Evolutionary conservation across 2,797 vertebrate species (phyloP), one percentile per base, ranked within the genome.

Genomic region (Lophius americanus): DNA sequence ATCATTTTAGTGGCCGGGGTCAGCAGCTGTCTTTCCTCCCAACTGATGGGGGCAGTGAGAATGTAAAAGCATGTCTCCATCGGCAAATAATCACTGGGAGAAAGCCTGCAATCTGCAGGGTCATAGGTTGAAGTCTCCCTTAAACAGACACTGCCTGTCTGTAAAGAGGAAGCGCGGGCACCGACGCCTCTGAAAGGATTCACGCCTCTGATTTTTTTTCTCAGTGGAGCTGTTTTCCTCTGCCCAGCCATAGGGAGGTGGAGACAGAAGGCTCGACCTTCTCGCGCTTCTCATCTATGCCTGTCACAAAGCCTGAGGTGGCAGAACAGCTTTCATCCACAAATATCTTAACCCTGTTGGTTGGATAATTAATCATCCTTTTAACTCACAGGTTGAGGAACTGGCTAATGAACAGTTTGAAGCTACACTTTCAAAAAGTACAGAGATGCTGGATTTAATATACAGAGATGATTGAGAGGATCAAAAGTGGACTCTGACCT

Each of bases 81-180:
- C 36, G 62, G 66, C 76, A 72, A 84, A 78, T 90, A 86, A 89
- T 84, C 82, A 73, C 78, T 75, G 70, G 44, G 78, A 78, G 85
- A 85, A 85, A 88, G 80, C 68, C 35, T 75, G 81, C 79, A 85
- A 82, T 89, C 82, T 90, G 77, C 54, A 11, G 74, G 85, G 83
- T 87, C 72, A 57, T 54, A 75, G 82, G 85, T 86, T 67, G 41
- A 2, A 57, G 68, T 74, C 2, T 51, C 82, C 77, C 78, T 80
- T 73, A 84, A 87, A 88, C 77, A 88, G 77, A 82, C 65, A 33
- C 10, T 43, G 44, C 49, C 62, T 37, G 67, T 51, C 76, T 72
- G 65, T 73, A 68, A 66, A 55, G 68, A 59, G 0, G 2, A 66
- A 11, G 37, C 58, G n/a, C 9, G 5, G 61, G 74, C 79, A 69